Base-by-base conservation (phyloP, 2,113 vertebrate genomes). In the Galbula dea region DNA sequence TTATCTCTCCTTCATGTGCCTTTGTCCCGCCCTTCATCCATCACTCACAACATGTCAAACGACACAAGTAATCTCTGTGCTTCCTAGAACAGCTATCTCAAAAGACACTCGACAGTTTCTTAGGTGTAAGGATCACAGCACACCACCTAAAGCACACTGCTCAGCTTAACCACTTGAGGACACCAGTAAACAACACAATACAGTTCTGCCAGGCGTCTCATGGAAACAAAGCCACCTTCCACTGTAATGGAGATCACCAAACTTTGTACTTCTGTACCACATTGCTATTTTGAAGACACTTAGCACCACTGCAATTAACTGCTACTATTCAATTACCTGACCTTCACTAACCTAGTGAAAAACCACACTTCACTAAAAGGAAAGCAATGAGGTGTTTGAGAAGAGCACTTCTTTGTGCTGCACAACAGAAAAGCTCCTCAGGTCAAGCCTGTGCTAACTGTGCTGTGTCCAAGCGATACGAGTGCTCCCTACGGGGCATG, bases 1-100 rank as follows among this genome's bases (percentile, higher is more conserved):
- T 95, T 98, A 98, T 98, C 98, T 97, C 97, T 93, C 97, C 96
- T 97, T 97, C 96, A 96, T 89, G 92, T 96, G 97, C 95, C 97
- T 98, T 96, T 98, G 97, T 97, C 96, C 86, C 9, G 22, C 77
- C 34, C 29, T 90, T 97, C 95, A 92, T 89, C 96, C 83, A 89
- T 95, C 97, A 98, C 97, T 97, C 97, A 97, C 71, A 94, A 55
- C 96, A 96, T 71, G 96, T 98, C 98, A 98, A 96, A 92, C 46
- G 93, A 94, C 97, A 98, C 96, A 94, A 73, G 94, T 98, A 97
- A 98, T 97, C 97, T 97, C 88, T 94, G 39, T 89, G 93, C 73
- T 97, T 98, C 97, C 97, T 95, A 96, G 97, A 98, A 98, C 92
- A 89, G 83, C 86, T 98, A 97, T 98, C 96, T 92, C 86, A 91